Evolutionary conservation across 2,797 vertebrate genomes (phyloP).

Genomic region (Cynodonichthys magdalenae): DNA sequence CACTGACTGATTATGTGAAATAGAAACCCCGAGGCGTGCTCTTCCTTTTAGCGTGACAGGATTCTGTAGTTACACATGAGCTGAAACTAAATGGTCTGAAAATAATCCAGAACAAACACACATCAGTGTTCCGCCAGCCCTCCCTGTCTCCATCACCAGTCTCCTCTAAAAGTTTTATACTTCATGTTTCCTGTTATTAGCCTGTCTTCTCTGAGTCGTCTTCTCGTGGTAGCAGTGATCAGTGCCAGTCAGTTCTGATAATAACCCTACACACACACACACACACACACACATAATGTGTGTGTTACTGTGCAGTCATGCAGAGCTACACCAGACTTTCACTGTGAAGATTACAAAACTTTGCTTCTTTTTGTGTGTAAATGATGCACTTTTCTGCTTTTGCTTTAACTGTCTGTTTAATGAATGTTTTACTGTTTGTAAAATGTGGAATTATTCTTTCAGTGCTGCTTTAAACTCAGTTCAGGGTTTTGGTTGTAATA

Average conservation of each 20-base stretch:
- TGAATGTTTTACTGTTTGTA: not conserved
- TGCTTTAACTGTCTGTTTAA: too few relatives aligned
- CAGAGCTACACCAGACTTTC: too few relatives aligned
- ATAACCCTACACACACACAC: constrained; percentile 26
- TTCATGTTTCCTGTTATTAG: constrained; percentile 34
- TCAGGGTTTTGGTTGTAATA: too few relatives aligned
- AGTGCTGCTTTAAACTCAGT: too few relatives aligned
- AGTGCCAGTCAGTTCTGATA: constrained; percentile 60
- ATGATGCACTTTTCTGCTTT: too few relatives aligned
- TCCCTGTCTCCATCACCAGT: constrained; percentile 12
- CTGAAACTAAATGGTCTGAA: constrained; percentile 23
- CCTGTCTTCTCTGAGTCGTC: constrained; percentile 23
- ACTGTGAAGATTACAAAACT: too few relatives aligned
- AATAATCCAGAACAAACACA: constrained; percentile 20
- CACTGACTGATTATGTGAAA: not conserved
- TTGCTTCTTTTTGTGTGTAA: too few relatives aligned
- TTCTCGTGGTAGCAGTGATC: constrained; percentile 31
- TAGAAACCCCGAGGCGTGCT: not conserved
- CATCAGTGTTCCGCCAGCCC: constrained; percentile 12
- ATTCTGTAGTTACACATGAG: constrained; percentile 15
- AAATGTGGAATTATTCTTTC: too few relatives aligned
- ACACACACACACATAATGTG: not conserved
- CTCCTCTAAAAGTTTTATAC: constrained; percentile 8
- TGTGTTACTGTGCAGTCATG: too few relatives aligned
- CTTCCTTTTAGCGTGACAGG: constrained; percentile 4